phyloP scores from a whole-genome alignment of 2,113 vertebrate species.

The Cettia cetti region DNA sequence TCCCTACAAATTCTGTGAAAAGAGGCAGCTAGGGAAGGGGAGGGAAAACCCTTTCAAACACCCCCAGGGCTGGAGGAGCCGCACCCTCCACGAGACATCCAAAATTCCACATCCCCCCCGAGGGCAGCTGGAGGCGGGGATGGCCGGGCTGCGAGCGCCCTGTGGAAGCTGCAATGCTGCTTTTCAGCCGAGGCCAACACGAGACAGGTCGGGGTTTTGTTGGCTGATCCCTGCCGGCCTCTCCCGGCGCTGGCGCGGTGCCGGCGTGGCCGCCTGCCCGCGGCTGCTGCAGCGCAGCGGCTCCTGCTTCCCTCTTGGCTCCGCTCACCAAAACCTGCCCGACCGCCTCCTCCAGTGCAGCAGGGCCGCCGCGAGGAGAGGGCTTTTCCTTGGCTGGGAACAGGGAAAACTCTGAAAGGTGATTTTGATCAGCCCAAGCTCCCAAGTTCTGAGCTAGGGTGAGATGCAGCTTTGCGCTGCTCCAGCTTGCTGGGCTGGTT shows the following conservation, averaged over 20 bases:
- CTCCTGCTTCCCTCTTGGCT: not conserved
- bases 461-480: not conserved
- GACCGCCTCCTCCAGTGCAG: not conserved
- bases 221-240: not conserved
- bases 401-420: not conserved
- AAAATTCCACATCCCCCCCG: not conserved
- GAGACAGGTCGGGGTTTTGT: not conserved
- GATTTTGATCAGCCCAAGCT: not conserved
- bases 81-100: not conserved
- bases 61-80: not conserved
- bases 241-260: not conserved
- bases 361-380: not conserved
- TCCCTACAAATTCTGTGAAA: not conserved
- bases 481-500: not conserved
- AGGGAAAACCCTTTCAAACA: not conserved
- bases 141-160: accelerated
- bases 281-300: not conserved
- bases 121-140: not conserved
- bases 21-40: not conserved
- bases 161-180: not conserved
- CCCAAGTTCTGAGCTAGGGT: not conserved
- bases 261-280: not conserved
- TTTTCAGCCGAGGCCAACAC: not conserved
- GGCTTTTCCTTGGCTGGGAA: not conserved
- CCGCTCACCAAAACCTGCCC: not conserved